These are phyloP conservation scores for Solenodon paradoxus DNA, from an alignment of 2,113 vertebrate genomes.

Conservation along the genomic window DNA sequence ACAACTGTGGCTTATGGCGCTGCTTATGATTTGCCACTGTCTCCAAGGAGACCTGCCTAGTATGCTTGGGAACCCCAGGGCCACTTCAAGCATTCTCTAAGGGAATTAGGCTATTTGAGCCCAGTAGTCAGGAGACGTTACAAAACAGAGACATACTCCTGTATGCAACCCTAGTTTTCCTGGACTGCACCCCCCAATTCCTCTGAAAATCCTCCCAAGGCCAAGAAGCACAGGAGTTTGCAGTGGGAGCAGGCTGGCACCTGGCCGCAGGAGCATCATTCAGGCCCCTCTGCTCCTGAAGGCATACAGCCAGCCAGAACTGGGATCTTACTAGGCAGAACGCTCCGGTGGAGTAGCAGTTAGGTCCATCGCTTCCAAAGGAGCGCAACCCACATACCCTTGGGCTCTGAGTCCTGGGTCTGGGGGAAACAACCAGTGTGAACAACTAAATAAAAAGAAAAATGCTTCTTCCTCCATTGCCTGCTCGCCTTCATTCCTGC, in stretches of 20 bases:
- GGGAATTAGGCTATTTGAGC: not conserved
- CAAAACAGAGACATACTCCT: not conserved
- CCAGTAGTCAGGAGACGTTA: accelerated
- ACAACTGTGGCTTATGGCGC: not conserved
- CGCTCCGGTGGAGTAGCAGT: too few species aligned
- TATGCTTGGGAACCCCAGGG: not conserved
- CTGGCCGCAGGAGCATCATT: not conserved
- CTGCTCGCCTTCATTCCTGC: too few species aligned
- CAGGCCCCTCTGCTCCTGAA: not conserved
- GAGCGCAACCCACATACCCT: too few species aligned
- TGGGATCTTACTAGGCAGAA: not conserved
- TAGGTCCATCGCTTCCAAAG: too few species aligned
- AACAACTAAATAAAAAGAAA: too few species aligned
- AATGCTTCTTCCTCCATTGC: too few species aligned
- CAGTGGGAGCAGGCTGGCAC: not conserved
- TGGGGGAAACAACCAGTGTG: too few species aligned
- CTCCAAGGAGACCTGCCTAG: not conserved
- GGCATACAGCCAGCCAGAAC: not conserved
- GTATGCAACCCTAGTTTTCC: not conserved
- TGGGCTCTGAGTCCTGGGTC: too few species aligned
- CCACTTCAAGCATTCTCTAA: not conserved
- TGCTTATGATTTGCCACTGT: not conserved
- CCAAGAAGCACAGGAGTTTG: not conserved
- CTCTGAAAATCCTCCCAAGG: not conserved
- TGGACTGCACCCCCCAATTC: not conserved